These are phyloP conservation scores for Lucilia sericata DNA, from an alignment of 1,140 invertebrate species.

Conservation along the genomic window DNA sequence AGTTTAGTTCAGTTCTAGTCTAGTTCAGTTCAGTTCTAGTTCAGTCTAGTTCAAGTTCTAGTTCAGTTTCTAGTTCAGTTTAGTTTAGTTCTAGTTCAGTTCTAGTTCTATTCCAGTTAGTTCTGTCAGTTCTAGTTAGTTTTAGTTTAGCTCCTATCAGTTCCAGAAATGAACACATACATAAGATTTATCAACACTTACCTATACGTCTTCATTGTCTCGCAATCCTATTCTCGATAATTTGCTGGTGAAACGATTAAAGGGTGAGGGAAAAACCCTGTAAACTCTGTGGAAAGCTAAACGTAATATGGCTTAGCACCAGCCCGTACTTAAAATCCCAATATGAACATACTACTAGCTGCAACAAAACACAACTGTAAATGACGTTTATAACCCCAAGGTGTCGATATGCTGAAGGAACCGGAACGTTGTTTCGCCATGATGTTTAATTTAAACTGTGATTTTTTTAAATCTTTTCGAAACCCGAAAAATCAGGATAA, in stretches of 20 bases:
- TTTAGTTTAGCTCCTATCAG: no score
- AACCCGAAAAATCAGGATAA: no score
- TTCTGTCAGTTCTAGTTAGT: no score
- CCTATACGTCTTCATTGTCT: constrained; percentile 68
- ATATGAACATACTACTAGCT: constrained; percentile 48
- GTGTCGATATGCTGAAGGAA: not conserved
- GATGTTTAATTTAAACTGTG: not conserved
- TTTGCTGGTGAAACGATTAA: constrained; percentile 65
- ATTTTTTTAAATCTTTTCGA: not conserved
- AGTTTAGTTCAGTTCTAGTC: no score
- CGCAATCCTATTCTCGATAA: constrained; percentile 62
- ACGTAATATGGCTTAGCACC: constrained; percentile 61
- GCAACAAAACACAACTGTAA: constrained; percentile 58
- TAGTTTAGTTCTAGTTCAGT: no score
- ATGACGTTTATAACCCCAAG: not conserved
- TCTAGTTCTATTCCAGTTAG: no score
- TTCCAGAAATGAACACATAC: no score
- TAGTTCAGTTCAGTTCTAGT: no score
- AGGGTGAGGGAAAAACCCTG: constrained; percentile 64
- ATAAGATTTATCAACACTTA: constrained; percentile 50
- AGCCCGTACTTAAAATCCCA: constrained; percentile 61
- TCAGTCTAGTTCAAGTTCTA: no score
- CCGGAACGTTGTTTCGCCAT: not conserved
- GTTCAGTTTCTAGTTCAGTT: no score
- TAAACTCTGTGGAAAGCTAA: constrained; percentile 61